Conservation (phyloP, 2,113 vertebrate genomes). For the Panthera tigris region DNA sequence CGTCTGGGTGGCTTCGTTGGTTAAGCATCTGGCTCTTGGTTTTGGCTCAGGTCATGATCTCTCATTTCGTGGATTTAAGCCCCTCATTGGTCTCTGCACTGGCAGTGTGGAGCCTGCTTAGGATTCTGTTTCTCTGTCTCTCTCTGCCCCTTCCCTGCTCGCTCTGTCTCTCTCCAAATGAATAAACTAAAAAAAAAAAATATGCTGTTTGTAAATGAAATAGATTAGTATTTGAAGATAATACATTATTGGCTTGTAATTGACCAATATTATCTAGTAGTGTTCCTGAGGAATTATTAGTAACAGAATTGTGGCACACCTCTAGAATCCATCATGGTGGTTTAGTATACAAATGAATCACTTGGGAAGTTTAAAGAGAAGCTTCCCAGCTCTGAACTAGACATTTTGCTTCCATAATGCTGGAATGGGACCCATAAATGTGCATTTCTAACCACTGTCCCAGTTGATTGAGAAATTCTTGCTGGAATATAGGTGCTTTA, state of each 20-base stretch:
- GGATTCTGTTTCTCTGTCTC: too few relatives aligned
- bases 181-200: not conserved
- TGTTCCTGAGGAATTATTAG: slow-evolving; percentile 5
- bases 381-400: not conserved
- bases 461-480: not conserved
- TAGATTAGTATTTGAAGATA: not conserved
- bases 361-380: not conserved
- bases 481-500: not conserved
- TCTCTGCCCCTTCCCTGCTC: too few relatives aligned
- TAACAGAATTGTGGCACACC: not conserved
- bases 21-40: too few relatives aligned
- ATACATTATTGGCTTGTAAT: not conserved
- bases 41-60: too few relatives aligned
- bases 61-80: too few relatives aligned
- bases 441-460: not conserved
- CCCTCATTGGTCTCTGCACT: too few relatives aligned
- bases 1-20: too few relatives aligned
- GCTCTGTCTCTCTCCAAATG: too few relatives aligned
- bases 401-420: not conserved
- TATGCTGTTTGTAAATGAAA: not conserved
- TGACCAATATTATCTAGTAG: not conserved
- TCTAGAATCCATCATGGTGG: not conserved
- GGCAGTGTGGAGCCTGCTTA: too few relatives aligned
- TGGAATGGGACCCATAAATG: not conserved
- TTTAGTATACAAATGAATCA: not conserved